A percentile compares a stretch with the other conserved stretches of the same genome.
Conservation (phyloP, 30 jellyfish, hydroid and myxozoan genomes). For the Cassiopea xamachana region DNA sequence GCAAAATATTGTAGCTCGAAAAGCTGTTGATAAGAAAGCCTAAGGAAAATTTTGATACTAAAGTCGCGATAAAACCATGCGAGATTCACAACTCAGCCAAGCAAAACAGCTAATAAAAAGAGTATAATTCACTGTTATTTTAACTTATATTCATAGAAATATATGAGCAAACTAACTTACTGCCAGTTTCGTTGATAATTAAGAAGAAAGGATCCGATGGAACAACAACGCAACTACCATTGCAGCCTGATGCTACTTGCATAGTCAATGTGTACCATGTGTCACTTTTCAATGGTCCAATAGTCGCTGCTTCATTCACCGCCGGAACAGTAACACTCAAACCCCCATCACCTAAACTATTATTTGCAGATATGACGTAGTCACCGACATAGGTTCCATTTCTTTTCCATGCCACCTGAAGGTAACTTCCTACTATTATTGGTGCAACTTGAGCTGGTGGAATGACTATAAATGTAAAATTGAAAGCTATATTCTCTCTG, state of each 20-base stretch:
- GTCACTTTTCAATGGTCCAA: conserved; percentile 31
- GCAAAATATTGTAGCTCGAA: no score
- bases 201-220: conserved; percentile 40
- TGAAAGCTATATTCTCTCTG: no score
- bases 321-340: conserved; percentile 7
- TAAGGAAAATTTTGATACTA: no score
- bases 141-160: background rate
- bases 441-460: conserved; percentile 35
- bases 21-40: no score
- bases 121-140: no score
- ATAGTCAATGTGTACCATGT: conserved; percentile 39
- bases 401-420: conserved; percentile 35
- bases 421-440: conserved; percentile 15
- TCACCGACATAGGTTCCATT: background rate
- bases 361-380: conserved; percentile 24
- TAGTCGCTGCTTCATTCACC: conserved; percentile 10
- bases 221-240: background rate
- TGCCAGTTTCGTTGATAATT: conserved; percentile 5
- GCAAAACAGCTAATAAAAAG: no score
- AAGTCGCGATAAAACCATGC: no score
- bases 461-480: background rate
- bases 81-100: no score
- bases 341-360: conserved; percentile 23
- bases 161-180: background rate
- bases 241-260: conserved; percentile 9